Conservation (phyloP, 23 tunicate genomes). For the Pegea sp. region DNA sequence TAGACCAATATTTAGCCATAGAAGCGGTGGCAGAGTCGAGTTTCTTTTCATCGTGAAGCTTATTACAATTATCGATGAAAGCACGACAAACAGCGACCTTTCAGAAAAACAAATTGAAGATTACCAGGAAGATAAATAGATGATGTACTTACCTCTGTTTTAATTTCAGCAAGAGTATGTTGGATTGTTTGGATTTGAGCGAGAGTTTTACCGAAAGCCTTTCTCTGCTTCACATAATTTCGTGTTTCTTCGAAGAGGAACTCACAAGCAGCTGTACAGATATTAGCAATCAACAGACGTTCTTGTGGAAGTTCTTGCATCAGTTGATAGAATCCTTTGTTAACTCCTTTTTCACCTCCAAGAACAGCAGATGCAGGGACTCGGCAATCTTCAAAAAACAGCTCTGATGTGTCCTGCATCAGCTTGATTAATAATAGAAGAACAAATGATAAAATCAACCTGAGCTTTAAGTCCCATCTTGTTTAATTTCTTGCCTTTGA, state of each 20-base stretch:
- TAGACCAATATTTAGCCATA: conserved; percentile 88
- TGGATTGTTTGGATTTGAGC: conserved; percentile 87
- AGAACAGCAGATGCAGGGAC: conserved; percentile 64
- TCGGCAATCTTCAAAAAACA: conserved; percentile 87
- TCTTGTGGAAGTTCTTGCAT: conserved; percentile 97
- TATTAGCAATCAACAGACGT: conserved; percentile 57
- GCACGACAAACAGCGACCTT: conserved; percentile 61
- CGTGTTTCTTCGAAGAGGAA: conserved; percentile 83
- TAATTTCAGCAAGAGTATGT: conserved; percentile 86
- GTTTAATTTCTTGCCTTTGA: conserved; percentile 69
- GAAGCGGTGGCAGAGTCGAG: conserved; percentile 79
- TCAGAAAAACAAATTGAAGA: not conserved
- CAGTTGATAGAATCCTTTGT: conserved; percentile 60
- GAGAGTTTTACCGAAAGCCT: conserved; percentile 87
- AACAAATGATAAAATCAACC: conserved; percentile 1
- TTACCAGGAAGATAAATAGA: no score
- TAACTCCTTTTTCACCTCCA: conserved; percentile 80
- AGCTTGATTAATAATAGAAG: not conserved
- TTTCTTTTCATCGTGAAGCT: conserved; percentile 40
- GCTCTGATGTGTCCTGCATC: conserved; percentile 71
- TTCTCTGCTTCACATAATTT: conserved; percentile 92
- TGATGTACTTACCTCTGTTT: conserved; percentile 44
- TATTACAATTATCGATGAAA: conserved; percentile 73
- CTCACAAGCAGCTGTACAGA: conserved; percentile 67
- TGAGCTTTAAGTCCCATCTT: conserved; percentile 87